Percentiles rank a stretch among this genome's conserved stretches.
These are phyloP conservation scores for Ivindomyrus marchei DNA, from an alignment of 2,113 vertebrate species.

Conservation along the genomic window DNA sequence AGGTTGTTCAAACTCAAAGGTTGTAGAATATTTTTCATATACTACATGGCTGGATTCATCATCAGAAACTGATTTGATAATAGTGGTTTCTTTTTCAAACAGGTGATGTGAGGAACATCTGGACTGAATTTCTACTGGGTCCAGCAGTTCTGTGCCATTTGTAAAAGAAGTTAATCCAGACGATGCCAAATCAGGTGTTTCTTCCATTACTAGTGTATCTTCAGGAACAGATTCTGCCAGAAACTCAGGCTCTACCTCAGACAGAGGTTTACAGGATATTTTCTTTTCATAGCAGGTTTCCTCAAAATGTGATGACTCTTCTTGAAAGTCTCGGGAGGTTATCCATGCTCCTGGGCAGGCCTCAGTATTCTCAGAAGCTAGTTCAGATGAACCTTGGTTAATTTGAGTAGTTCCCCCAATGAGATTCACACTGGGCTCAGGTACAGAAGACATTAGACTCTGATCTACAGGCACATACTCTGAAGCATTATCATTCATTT, in stretches of 20 bases:
- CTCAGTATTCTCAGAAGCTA: neutral
- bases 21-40: neutral
- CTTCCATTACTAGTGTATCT: neutral
- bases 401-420: neutral
- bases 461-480: neutral
- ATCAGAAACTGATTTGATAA: neutral
- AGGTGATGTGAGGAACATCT: neutral
- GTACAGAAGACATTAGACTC: neutral
- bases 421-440: slow-evolving; percentile 8
- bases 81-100: neutral
- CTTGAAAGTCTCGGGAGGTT: neutral
- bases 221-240: neutral
- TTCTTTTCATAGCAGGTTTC: neutral
- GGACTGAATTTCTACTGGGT: slow-evolving; percentile 14
- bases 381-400: neutral
- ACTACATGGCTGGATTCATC: neutral
- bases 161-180: neutral
- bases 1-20: neutral
- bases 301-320: neutral
- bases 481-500: neutral
- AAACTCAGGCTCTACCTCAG: neutral
- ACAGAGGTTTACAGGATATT: neutral
- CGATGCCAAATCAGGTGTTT: neutral
- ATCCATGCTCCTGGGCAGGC: neutral
- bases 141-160: slow-evolving; percentile 17